These are phyloP conservation scores for Sebastes kiyomatsui DNA, from an alignment of 2,797 vertebrate genomes.

Conservation along the genomic window DNA sequence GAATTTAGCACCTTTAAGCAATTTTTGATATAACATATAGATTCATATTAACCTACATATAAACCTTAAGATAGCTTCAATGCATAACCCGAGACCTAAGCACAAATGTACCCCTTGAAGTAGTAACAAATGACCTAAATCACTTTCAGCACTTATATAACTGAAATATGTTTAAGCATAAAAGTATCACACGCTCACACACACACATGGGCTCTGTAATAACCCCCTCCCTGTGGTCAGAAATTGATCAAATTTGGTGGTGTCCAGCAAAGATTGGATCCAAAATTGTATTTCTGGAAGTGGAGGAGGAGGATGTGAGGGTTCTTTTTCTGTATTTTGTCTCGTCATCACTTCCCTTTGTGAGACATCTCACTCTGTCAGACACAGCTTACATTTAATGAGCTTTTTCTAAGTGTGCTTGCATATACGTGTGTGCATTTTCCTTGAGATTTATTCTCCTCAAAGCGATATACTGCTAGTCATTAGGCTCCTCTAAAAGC, in stretches of 20 bases:
- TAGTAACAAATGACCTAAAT: background rate
- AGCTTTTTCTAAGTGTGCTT: background rate
- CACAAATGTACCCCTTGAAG: background rate
- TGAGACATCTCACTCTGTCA: conserved; percentile 16
- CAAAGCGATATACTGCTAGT: conserved; percentile 5
- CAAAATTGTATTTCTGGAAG: conserved; percentile 1
- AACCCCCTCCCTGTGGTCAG: background rate
- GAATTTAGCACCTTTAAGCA: too few relatives aligned
- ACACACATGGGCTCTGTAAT: background rate
- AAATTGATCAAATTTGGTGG: background rate
- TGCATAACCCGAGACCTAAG: background rate
- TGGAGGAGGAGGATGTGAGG: background rate
- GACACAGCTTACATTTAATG: conserved; percentile 31
- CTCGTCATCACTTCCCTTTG: conserved; percentile 27
- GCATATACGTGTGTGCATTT: background rate
- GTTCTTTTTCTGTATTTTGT: conserved; percentile 11
- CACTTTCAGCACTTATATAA: background rate
- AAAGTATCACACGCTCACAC: background rate
- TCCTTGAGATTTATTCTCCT: conserved; percentile 9
- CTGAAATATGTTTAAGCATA: background rate
- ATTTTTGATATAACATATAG: background rate
- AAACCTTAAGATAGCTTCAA: background rate
- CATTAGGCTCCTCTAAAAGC: conserved; percentile 17
- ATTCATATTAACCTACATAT: background rate
- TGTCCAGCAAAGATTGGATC: background rate